These are phyloP conservation scores for Hylaeus anthracinus DNA, from an alignment of 1,140 invertebrate genomes.

Conservation along the genomic window DNA sequence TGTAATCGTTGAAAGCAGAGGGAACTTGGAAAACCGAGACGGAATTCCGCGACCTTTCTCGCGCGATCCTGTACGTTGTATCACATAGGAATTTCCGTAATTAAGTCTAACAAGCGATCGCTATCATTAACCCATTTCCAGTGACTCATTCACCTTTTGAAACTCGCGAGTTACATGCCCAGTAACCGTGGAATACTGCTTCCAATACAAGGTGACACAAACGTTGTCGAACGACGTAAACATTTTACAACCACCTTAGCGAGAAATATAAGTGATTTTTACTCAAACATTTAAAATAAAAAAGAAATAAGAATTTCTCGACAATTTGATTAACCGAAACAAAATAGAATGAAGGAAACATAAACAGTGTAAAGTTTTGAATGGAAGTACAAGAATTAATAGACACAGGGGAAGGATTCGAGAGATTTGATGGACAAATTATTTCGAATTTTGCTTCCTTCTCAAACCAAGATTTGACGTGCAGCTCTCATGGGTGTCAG, in stretches of 20 bases:
- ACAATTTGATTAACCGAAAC: too few species aligned
- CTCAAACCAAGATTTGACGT: too few species aligned
- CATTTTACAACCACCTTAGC: not conserved
- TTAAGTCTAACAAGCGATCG: constrained; percentile 47
- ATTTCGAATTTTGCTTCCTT: too few species aligned
- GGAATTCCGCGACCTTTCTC: constrained; percentile 30
- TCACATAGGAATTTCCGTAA: constrained; percentile 39
- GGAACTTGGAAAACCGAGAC: constrained; percentile 5
- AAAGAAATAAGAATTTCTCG: too few species aligned
- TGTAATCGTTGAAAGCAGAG: not conserved
- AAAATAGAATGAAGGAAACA: too few species aligned
- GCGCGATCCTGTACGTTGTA: constrained; percentile 7
- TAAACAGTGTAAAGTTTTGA: too few species aligned
- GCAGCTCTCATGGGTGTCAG: too few species aligned
- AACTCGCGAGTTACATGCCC: not conserved
- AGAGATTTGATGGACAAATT: too few species aligned
- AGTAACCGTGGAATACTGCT: not conserved
- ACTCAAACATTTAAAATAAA: too few species aligned
- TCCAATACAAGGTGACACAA: not conserved
- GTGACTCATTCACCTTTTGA: constrained; percentile 31
- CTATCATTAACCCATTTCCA: constrained; percentile 47
- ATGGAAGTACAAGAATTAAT: too few species aligned
- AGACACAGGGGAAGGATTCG: too few species aligned
- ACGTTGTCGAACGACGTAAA: not conserved
- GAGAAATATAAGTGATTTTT: too few species aligned